Evolutionary conservation across 2,113 vertebrate species (phyloP), one percentile per base, ranked within the genome.

Genomic region (Suncus etruscus): DNA sequence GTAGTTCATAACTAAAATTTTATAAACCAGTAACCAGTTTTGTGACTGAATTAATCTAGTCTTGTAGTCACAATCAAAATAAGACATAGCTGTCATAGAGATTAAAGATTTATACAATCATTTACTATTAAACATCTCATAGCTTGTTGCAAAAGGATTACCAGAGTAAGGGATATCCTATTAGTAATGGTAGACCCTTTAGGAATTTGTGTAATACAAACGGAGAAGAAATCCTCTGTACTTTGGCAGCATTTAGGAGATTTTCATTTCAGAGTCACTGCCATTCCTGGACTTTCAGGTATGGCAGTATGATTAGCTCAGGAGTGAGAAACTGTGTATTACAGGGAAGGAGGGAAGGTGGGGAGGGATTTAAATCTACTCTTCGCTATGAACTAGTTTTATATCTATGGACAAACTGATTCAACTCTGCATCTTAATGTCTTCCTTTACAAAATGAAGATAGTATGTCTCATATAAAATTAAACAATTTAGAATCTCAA

Each of bases 281-380:
- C 39, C 47, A 87, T 80, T 89, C 39, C 72, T 90, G n/a, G 89
- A 86, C n/a, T 69, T 87, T 54, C 4, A 51, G 18, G 24, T 75
- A 76, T 3, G 91, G 32, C 72, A 76, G 76, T 61, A 84, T 6
- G 11, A 45, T 66, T 79, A 39, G 45, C 15, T 87, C 48, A 94
- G 18, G 6, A 70, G 15, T 90, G 18, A 6, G 58, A 61, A 61
- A 61, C 22, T 18, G 11, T 58, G 15, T 58, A 58, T 61, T 61
- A 61, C 10, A n/a, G n/a, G n/a, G n/a, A n/a, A n/a, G n/a, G n/a
- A n/a, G n/a, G n/a, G n/a, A n/a, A n/a, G n/a, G n/a, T n/a, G n/a
- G n/a, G n/a, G n/a, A n/a, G n/a, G n/a, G 47, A 22, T 68, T 92
- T 25, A 65, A 83, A 89, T 89, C 11, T 94, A 85, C 31, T 89